phyloP scores from a whole-genome alignment of 2,113 vertebrate species.

The Ammodytes dubius region DNA sequence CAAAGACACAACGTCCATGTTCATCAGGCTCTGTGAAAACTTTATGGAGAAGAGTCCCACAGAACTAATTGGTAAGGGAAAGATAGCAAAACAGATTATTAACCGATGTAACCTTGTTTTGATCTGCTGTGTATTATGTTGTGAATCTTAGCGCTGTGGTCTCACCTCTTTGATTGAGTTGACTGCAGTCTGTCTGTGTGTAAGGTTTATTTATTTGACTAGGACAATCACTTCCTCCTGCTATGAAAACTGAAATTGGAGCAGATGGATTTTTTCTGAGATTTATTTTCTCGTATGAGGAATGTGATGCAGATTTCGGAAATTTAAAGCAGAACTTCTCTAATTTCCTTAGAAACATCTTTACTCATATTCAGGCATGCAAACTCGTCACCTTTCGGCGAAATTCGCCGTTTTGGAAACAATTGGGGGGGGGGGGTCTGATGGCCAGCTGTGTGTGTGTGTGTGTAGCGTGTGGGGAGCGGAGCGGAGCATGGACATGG shows the following conservation, averaged over 20 bases:
- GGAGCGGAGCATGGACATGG: no score
- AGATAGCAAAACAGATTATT: neutral
- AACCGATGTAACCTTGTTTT: neutral
- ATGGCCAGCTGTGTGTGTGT: no score
- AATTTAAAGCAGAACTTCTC: neutral
- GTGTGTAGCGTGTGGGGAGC: no score
- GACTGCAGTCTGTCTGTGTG: neutral
- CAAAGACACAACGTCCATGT: constrained; percentile 89
- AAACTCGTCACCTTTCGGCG: no score
- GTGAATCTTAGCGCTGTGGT: neutral
- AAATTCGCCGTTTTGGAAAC: no score
- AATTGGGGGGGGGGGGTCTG: no score
- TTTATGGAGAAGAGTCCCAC: constrained; percentile 94
- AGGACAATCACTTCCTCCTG: neutral
- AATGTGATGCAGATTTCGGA: neutral
- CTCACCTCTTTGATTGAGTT: neutral
- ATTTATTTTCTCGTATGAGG: neutral
- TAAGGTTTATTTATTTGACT: no score
- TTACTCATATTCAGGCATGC: no score
- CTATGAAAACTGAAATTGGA: neutral
- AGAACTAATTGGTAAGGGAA: constrained; percentile 91
- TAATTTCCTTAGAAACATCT: neutral
- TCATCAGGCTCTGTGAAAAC: constrained; percentile 92
- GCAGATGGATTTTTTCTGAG: neutral
- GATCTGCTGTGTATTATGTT: neutral